phyloP scores from a whole-genome alignment of 2,113 vertebrate genomes.

The Pogona vitticeps region DNA sequence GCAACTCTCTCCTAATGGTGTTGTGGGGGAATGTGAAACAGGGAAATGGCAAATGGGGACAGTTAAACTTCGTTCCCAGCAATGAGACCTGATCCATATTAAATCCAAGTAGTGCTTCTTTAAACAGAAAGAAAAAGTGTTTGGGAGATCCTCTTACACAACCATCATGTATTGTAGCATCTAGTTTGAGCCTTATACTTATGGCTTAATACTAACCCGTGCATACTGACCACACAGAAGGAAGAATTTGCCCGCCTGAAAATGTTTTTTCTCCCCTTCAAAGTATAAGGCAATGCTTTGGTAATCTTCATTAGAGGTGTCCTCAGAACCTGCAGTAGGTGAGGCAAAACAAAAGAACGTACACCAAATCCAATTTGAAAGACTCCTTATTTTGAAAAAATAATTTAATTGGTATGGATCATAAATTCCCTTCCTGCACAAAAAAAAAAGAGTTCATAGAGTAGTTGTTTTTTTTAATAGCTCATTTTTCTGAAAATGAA shows the following conservation, averaged over 20 bases:
- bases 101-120: not conserved
- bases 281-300: slow-evolving; percentile 97
- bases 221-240: slow-evolving; percentile 92
- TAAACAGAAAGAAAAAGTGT: not conserved
- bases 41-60: not conserved
- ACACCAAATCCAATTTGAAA: not conserved
- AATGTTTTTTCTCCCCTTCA: slow-evolving; percentile 93
- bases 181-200: not conserved
- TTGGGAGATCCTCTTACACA: not conserved
- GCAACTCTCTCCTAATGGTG: not conserved
- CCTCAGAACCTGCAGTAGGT: slow-evolving; percentile 81
- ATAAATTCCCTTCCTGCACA: not conserved
- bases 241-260: slow-evolving; percentile 95
- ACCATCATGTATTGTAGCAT: not conserved
- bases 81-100: not conserved
- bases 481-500: not conserved
- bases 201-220: slow-evolving; percentile 79
- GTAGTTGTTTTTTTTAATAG: no score
- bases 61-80: not conserved
- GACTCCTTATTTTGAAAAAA: not conserved
- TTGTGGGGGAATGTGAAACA: not conserved
- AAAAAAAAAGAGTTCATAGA: not conserved
- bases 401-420: not conserved
- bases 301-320: slow-evolving; percentile 89
- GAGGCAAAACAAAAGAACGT: not conserved